Percentiles rank a stretch among this genome's conserved stretches.
phyloP scores from a whole-genome alignment of 2,888 invertebrate genomes.

The Leptogaster cylindrica region DNA sequence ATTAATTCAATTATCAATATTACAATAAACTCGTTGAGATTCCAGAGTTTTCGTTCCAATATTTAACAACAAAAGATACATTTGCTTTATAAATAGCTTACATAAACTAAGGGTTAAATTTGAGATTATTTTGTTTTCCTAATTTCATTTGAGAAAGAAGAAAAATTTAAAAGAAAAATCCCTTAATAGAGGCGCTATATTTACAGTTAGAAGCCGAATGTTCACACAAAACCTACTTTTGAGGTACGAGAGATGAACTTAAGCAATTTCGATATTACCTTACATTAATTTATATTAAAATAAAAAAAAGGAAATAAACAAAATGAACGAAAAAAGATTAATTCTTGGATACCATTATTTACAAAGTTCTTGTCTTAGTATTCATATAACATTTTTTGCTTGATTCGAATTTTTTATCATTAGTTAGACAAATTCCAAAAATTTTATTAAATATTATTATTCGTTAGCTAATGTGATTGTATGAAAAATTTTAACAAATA shows the following conservation, averaged over 20 bases:
- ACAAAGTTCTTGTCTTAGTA: no score
- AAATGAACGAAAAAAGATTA: conserved; percentile 22
- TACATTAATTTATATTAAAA: no score
- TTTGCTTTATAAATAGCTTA: conserved; percentile 34
- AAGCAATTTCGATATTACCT: no score
- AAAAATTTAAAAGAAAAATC: neutral
- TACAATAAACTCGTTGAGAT: conserved; percentile 23
- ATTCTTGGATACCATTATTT: neutral
- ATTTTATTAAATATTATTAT: no score
- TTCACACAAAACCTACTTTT: neutral
- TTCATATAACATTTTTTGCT: conserved; percentile 4
- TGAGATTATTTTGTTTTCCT: conserved; percentile 19
- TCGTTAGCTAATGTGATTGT: no score
- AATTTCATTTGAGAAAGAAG: neutral
- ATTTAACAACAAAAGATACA: conserved; percentile 34
- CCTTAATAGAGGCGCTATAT: neutral
- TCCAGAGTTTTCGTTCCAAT: conserved; percentile 24
- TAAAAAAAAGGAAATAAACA: no score
- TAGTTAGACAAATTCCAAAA: neutral
- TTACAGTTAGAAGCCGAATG: conserved; percentile 11
- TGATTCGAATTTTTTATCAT: conserved; percentile 20
- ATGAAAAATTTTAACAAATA: no score
- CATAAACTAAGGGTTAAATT: conserved; percentile 16
- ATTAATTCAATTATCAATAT: conserved; percentile 29
- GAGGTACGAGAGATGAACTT: neutral